Percentiles rank a stretch among this genome's conserved stretches.
phyloP scores from a whole-genome alignment of 2,888 invertebrate species.

The Agelastica alni region DNA sequence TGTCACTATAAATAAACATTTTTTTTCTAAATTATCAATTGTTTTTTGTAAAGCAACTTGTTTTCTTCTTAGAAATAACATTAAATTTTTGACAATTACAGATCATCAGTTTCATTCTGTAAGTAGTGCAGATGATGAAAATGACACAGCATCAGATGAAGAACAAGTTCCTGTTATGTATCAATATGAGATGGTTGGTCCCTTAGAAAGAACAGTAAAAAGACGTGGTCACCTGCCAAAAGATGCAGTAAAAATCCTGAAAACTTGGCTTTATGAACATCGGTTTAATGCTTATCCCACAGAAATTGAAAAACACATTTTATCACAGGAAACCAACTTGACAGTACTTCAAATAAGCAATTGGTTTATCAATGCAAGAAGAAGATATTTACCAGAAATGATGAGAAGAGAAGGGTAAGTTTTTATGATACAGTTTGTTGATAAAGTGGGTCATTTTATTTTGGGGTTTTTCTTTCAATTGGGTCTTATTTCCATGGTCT shows the following conservation, averaged over 20 bases:
- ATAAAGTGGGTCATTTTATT: constrained; percentile 25
- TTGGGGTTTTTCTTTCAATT: constrained; percentile 29
- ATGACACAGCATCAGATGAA: constrained; percentile 46
- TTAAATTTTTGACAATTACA: constrained; percentile 11
- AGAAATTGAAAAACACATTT: constrained; percentile 54
- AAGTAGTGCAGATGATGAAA: constrained; percentile 48
- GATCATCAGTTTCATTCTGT: constrained; percentile 43
- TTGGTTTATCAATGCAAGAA: constrained; percentile 55
- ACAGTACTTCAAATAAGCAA: constrained; percentile 56
- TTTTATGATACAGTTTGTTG: constrained; percentile 5
- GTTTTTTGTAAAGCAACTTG: no score
- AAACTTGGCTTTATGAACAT: constrained; percentile 56
- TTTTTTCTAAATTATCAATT: no score
- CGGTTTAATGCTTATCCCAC: constrained; percentile 56
- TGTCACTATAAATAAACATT: no score
- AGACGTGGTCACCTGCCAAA: constrained; percentile 55
- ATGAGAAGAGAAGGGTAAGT: constrained; percentile 53
- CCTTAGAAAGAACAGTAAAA: constrained; percentile 45
- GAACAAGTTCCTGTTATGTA: constrained; percentile 45
- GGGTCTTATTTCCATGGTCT: constrained; percentile 27
- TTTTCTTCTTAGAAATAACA: no score
- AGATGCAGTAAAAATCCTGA: constrained; percentile 54
- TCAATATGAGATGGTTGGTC: constrained; percentile 37
- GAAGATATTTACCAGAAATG: constrained; percentile 55
- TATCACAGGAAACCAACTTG: constrained; percentile 54